These are phyloP conservation scores for Ostrea edulis DNA, from an alignment of 1,140 invertebrate species.

Conservation along the genomic window DNA sequence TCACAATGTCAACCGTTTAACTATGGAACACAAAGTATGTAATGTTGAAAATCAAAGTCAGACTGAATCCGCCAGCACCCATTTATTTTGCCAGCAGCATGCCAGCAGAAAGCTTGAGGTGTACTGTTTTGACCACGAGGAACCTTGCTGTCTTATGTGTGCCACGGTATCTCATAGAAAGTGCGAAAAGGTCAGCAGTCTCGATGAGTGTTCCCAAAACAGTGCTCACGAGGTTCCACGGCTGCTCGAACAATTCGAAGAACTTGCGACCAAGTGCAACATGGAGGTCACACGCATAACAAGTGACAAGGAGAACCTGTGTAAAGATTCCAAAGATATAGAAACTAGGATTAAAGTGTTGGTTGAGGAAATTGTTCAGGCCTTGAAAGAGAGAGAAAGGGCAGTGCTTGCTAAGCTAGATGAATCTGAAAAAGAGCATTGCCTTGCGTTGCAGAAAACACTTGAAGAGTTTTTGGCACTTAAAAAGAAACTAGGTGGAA, in stretches of 20 bases:
- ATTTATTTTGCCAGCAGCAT: slow-evolving; percentile 21
- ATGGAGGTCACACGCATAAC: neutral
- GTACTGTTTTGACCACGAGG: slow-evolving; percentile 45
- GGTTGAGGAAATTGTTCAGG: neutral
- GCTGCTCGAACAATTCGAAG: neutral
- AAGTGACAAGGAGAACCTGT: neutral
- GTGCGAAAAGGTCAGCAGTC: slow-evolving; percentile 38
- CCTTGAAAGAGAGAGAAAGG: neutral
- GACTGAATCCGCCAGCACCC: neutral
- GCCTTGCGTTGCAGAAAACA: neutral
- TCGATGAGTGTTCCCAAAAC: slow-evolving; percentile 31
- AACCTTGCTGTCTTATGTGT: slow-evolving; percentile 43
- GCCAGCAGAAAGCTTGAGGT: slow-evolving; percentile 38
- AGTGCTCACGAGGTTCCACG: neutral
- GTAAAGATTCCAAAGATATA: neutral
- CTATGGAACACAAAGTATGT: slow-evolving; percentile 3
- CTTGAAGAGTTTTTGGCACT: neutral
- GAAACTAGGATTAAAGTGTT: neutral
- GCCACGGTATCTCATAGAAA: slow-evolving; percentile 40
- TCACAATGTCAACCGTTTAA: neutral
- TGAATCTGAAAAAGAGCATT: neutral
- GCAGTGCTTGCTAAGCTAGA: neutral
- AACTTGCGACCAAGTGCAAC: neutral
- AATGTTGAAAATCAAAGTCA: neutral
- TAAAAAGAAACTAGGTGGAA: neutral